Percentiles rank a stretch among this genome's conserved stretches.
Evolutionary conservation across 2,113 vertebrate species (phyloP).

Genomic region (Macrotus californicus): DNA sequence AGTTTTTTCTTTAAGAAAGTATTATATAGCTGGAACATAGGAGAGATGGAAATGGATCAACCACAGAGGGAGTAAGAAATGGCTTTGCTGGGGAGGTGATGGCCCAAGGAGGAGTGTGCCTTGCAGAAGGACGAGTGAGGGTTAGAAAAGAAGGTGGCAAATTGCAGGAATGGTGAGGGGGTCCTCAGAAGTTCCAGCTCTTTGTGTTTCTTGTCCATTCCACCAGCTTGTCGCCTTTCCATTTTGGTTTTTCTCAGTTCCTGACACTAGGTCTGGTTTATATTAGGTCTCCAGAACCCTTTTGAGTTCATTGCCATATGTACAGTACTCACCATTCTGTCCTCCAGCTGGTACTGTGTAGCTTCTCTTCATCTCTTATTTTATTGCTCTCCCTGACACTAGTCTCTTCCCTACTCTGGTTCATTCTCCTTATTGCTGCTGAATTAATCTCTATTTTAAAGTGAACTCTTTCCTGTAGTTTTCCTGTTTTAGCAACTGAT

Average conservation of each 20-base stretch:
- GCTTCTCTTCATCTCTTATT: background rate
- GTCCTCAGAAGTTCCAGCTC: background rate
- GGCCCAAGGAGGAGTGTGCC: background rate
- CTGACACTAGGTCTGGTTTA: background rate
- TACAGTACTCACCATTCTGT: background rate
- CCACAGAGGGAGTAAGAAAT: background rate
- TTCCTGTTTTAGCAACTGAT: background rate
- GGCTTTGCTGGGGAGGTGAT: background rate
- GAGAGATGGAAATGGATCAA: background rate
- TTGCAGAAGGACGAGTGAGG: too few relatives aligned
- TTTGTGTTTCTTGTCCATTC: background rate
- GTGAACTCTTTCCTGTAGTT: background rate
- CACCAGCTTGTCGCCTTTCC: background rate
- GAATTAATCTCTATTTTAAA: background rate
- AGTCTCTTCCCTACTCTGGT: background rate
- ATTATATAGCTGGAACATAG: background rate
- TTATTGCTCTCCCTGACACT: background rate
- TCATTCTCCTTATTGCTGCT: background rate
- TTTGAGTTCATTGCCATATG: background rate
- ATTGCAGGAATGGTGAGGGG: background rate
- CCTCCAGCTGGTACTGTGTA: background rate
- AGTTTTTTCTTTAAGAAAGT: slow-evolving; percentile 3
- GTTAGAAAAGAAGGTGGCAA: background rate
- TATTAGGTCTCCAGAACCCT: background rate
- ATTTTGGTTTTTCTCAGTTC: background rate